phyloP scores from a whole-genome alignment of 1,140 invertebrate genomes.

The Protaetia brevitarsis region DNA sequence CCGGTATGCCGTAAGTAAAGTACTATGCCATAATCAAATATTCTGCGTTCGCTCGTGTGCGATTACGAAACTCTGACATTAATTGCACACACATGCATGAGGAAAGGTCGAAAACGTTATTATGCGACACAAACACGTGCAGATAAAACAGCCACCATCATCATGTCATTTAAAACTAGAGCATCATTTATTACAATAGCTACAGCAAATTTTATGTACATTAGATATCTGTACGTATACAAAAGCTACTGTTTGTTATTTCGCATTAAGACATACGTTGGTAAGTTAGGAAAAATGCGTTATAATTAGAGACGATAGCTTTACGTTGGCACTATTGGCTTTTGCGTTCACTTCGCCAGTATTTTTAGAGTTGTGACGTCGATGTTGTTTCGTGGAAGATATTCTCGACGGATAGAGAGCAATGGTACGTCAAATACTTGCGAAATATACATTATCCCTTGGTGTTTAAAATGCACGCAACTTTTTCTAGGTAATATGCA shows the following conservation, averaged over 20 bases:
- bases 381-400: neutral
- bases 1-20: too few relatives aligned
- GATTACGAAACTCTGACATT: conserved; percentile 4
- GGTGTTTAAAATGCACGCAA: neutral
- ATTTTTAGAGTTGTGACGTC: conserved; percentile 1
- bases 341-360: neutral
- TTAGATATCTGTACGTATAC: neutral
- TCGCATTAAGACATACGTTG: neutral
- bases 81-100: neutral
- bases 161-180: too few relatives aligned
- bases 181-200: too few relatives aligned
- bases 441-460: neutral
- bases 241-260: neutral
- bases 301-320: conserved; percentile 8
- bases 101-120: neutral
- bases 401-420: neutral
- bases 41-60: conserved; percentile 10
- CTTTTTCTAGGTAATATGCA: too few relatives aligned
- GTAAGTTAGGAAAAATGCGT: neutral
- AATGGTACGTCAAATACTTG: neutral
- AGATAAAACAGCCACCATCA: too few relatives aligned
- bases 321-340: conserved; percentile 1
- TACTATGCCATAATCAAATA: conserved; percentile 12
- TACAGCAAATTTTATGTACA: neutral
- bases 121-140: neutral